Evolutionary conservation across 2,113 vertebrate genomes (phyloP), one percentile per base, ranked within the genome.

Genomic region (Anoplopoma fimbria): DNA sequence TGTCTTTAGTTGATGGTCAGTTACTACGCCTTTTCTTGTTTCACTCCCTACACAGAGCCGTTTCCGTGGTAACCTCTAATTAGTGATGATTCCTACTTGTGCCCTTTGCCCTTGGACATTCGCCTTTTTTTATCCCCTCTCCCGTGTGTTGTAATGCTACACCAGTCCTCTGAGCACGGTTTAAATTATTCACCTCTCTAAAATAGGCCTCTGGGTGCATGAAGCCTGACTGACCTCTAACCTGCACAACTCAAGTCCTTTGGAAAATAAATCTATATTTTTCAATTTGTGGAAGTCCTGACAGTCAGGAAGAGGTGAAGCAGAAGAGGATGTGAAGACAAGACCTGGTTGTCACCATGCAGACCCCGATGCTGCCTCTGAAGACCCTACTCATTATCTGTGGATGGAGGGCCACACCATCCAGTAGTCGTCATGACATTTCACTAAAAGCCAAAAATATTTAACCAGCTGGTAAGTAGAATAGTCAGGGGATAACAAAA

Each of bases 141-240:
- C 57, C 47, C 47, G 67, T 53, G 61, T 65, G 71, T 78, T 83
- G 91, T 91, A 93, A 93, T 75, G 79, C 82, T 87, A 92, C 82
- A 91, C 90, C 86, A 25, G 62, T 71, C 45, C 84, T 73, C 82
- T 75, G 81, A 89, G 83, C 65, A 64, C 78, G 75, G 51, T 84
- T 90, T 93, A 89, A 93, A 93, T 94, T 91, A 93, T 95, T 95
- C 89, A 94, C 75, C 65, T 81, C 81, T 85, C 87, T 88, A 84
- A 94, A 93, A 90, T 61, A 58, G 87, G 81, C 81, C 85, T 88
- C 77, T 89, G 78, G 87, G 80, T 80, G 78, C 72, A 79, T 27
- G 69, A 84, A 82, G 81, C 63, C 77, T 57, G 77, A 45, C 74
- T 91, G 91, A 95, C 91, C 91, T 92, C 83, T 93, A 71, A 93